phyloP scores from a whole-genome alignment of 2,113 vertebrate genomes.

The Scomber japonicus region DNA sequence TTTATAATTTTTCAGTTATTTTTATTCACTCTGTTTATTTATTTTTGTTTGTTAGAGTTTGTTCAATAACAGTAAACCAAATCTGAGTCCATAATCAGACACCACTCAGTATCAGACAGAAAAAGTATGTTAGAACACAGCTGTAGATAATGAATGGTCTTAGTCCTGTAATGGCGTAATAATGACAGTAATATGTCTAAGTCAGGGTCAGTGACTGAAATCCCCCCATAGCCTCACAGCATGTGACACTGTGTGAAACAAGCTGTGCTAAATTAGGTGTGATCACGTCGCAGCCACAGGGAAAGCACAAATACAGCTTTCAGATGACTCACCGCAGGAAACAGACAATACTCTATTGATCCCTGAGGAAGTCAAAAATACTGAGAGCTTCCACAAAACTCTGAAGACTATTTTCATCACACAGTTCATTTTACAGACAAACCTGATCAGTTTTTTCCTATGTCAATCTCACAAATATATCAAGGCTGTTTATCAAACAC shows the following conservation, averaged over 20 bases:
- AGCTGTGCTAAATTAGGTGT: constrained; percentile 50
- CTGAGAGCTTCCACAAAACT: not conserved
- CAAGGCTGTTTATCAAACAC: not conserved
- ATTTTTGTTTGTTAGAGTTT: too few species aligned
- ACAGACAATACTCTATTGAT: constrained; percentile 56
- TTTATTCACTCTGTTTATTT: too few species aligned
- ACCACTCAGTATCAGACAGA: not conserved
- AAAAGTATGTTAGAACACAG: not conserved
- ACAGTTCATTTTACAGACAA: not conserved
- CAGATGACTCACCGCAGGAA: constrained; percentile 66
- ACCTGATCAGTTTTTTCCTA: not conserved
- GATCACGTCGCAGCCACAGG: constrained; percentile 57
- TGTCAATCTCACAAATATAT: not conserved
- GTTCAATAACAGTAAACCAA: too few species aligned
- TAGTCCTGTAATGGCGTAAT: not conserved
- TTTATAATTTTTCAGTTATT: too few species aligned
- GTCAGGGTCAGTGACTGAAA: constrained; percentile 22
- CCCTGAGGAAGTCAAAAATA: constrained; percentile 29
- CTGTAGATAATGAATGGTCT: not conserved
- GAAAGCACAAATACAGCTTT: constrained; percentile 37
- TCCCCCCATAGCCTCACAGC: constrained; percentile 31
- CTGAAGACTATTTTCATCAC: not conserved
- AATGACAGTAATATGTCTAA: not conserved
- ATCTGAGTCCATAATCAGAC: too few species aligned
- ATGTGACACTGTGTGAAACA: constrained; percentile 58